phyloP scores from a whole-genome alignment of 1,140 invertebrate genomes.

The Atta colombica region DNA sequence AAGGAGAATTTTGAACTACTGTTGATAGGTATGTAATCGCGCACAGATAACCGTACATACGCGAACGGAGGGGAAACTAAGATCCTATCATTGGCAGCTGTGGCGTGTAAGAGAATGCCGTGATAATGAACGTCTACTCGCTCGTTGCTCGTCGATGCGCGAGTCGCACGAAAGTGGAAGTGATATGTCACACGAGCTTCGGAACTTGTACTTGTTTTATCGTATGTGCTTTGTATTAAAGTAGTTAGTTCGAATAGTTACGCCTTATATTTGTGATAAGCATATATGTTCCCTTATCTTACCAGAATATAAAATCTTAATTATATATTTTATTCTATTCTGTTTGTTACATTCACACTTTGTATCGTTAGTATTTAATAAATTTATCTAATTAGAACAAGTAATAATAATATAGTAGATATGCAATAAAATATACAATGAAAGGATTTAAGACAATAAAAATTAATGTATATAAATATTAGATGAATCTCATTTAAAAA shows the following conservation, averaged over 20 bases:
- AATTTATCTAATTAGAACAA: constrained; percentile 4
- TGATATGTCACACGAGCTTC: constrained; percentile 12
- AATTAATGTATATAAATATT: not conserved
- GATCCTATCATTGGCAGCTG: constrained; percentile 70
- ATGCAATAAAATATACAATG: not conserved
- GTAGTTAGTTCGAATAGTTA: not conserved
- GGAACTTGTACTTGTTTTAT: constrained; percentile 23
- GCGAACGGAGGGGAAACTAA: constrained; percentile 39
- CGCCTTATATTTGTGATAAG: not conserved
- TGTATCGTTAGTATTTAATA: not conserved
- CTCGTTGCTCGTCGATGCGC: constrained; percentile 21
- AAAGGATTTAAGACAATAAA: not conserved
- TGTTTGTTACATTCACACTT: not conserved
- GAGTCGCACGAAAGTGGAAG: not conserved
- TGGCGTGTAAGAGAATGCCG: constrained; percentile 61
- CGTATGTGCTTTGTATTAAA: not conserved
- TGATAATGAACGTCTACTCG: constrained; percentile 32
- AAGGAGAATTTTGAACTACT: constrained; percentile 57
- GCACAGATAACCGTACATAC: constrained; percentile 60
- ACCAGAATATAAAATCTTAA: not conserved
- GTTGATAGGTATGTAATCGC: constrained; percentile 63
- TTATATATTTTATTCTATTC: not conserved
- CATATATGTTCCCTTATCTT: not conserved
- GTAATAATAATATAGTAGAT: not conserved
- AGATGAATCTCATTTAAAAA: not conserved